Evolutionary conservation across 2,113 vertebrate genomes (phyloP), one percentile per base, ranked within the genome.

Genomic region (Catharus minimus): DNA sequence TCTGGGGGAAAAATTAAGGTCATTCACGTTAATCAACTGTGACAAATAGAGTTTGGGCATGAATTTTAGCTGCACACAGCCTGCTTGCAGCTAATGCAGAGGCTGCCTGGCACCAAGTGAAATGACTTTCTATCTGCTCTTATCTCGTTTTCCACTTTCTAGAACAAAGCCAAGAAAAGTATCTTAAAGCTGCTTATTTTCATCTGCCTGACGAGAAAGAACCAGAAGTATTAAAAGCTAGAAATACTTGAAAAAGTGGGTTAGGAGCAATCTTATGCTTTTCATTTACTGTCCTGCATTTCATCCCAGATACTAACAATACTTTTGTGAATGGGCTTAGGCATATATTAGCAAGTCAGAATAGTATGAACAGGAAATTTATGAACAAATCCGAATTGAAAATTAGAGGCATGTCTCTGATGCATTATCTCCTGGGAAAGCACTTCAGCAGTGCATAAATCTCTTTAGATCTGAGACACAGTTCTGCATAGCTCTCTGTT

Each of bases 381-480:
- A 32, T 62, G 9, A 76, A 43, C 20, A 77, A 65, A 73, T 58
- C 9, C 1, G 2, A 22, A 33, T 3, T 32, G 28, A 88, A 90
- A 77, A 77, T 39, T 2, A 2, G 24, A 46, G n/a, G 9, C 13
- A 14, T 5, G 33, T 2, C 7, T 78, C 20, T 72, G 10, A 36
- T 53, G 15, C 13, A 32, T 0, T 52, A 22, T 33, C 7, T 44
- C 33, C 46, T 30, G 22, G 28, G 14, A 88, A 56, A 80, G 26
- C 15, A 33, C 5, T 77, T 71, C 41, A 65, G 18, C 11, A 66
- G 52, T 27, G 16, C 7, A 11, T 23, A 7, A 10, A 50, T 27
- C 5, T 52, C 6, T 1, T 22, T 43, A 36, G 3, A 23, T 76
- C 20, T 49, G 33, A 43, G 17, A 57, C 7, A 62, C 0, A 3